A percentile compares a stretch with the other conserved stretches of the same genome.
Conservation (phyloP, 2,113 vertebrate genomes). For the Chlorodrepanis virens region DNA sequence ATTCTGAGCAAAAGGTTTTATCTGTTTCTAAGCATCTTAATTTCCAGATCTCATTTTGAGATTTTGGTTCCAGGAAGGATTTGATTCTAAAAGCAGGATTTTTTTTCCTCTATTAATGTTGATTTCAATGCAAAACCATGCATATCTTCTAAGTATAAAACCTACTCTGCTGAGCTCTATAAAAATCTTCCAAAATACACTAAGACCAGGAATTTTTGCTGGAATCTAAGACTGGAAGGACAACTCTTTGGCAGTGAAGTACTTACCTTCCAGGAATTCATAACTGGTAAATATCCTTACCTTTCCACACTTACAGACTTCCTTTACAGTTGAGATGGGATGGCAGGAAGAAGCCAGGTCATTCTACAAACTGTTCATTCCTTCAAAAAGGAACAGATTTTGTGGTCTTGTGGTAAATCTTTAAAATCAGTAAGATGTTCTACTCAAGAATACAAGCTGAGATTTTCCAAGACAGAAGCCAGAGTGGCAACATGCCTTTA, state of each 20-base stretch:
- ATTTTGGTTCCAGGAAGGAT: background rate
- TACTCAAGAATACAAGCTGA: background rate
- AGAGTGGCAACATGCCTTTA: constrained; percentile 27
- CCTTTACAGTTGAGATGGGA: background rate
- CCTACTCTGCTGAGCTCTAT: background rate
- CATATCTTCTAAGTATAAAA: background rate
- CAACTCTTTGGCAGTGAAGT: background rate
- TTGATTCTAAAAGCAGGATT: background rate
- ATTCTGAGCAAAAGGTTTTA: background rate
- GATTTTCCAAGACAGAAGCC: constrained; percentile 50
- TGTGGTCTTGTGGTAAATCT: background rate
- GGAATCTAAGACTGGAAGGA: background rate
- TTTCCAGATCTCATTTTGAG: background rate
- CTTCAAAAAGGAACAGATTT: background rate
- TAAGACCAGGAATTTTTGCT: background rate
- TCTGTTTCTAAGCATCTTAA: background rate
- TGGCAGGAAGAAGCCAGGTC: background rate
- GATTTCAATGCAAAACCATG: background rate
- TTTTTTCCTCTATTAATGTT: background rate
- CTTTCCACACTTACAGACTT: background rate
- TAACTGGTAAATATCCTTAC: background rate
- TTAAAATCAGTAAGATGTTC: background rate
- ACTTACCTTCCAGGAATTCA: background rate
- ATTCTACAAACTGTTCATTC: background rate
- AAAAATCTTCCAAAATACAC: background rate